These are phyloP conservation scores for Ceramica pisi DNA, from an alignment of 2,888 invertebrate species.

Conservation along the genomic window DNA sequence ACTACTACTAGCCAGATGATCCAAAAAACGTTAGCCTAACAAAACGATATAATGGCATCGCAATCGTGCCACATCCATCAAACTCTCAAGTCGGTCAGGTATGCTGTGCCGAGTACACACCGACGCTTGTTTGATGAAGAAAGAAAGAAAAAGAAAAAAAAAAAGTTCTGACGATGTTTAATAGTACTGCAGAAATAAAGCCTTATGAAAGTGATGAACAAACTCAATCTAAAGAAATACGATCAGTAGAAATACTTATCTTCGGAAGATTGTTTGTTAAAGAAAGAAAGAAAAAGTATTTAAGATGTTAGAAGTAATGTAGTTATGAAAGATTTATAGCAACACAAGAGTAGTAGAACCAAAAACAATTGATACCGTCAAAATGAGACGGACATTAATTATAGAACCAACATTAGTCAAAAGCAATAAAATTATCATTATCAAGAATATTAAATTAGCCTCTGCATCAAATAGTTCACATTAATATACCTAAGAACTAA, in stretches of 20 bases:
- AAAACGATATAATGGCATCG: slow-evolving; percentile 65
- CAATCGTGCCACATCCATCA: slow-evolving; percentile 66
- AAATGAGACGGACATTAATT: no score
- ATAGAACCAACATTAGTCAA: background rate
- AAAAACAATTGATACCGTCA: no score
- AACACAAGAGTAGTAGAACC: no score
- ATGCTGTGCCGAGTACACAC: slow-evolving; percentile 56
- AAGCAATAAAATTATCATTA: background rate
- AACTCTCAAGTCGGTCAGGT: slow-evolving; percentile 61
- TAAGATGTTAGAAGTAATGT: no score
- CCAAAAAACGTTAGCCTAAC: slow-evolving; percentile 56
- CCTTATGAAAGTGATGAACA: background rate
- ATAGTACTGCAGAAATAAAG: background rate
- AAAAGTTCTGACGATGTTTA: background rate
- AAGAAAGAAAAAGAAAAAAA: slow-evolving; percentile 10
- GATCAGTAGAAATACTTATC: no score
- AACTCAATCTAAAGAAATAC: background rate
- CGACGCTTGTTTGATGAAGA: slow-evolving; percentile 8
- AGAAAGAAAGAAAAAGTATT: no score
- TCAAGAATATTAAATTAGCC: no score
- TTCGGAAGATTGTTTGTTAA: no score
- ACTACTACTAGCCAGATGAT: slow-evolving; percentile 43
- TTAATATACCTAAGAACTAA: background rate
- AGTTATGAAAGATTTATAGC: no score
- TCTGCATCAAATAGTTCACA: no score